Conservation (phyloP, 2,797 vertebrate species). For the Silurus lanzhouensis region DNA sequence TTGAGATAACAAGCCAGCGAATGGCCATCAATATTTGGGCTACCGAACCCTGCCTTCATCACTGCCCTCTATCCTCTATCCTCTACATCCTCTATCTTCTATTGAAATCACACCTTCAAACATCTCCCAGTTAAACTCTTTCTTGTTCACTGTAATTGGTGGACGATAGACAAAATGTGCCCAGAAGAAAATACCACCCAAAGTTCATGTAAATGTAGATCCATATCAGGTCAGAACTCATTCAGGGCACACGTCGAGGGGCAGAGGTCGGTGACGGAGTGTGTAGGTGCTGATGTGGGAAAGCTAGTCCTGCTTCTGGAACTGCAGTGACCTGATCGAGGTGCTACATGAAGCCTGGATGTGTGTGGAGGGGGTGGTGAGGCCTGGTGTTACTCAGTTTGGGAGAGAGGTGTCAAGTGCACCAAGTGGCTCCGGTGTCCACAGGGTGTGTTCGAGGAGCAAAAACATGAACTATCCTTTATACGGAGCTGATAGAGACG, state of each 20-base stretch:
- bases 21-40: not conserved
- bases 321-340: slow-evolving; percentile 14
- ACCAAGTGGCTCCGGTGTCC: slow-evolving; percentile 14
- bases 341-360: slow-evolving; percentile 14
- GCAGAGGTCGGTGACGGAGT: slow-evolving; percentile 28
- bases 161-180: not conserved
- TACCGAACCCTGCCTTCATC: too few species aligned
- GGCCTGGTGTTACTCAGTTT: slow-evolving; percentile 50
- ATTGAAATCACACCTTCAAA: not conserved
- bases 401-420: slow-evolving; percentile 34
- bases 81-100: not conserved
- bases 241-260: not conserved
- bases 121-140: not conserved
- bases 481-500: too few species aligned
- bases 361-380: slow-evolving; percentile 13
- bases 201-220: not conserved
- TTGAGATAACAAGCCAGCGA: not conserved
- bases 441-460: not conserved
- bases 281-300: slow-evolving; percentile 49
- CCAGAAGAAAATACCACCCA: not conserved
- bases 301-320: slow-evolving; percentile 21
- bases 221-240: not conserved
- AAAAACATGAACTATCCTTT: not conserved
- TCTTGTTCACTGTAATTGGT: not conserved
- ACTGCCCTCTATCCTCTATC: too few species aligned